Conservation (phyloP, 2,888 invertebrate species). For the Phrixothrix hirtus region DNA sequence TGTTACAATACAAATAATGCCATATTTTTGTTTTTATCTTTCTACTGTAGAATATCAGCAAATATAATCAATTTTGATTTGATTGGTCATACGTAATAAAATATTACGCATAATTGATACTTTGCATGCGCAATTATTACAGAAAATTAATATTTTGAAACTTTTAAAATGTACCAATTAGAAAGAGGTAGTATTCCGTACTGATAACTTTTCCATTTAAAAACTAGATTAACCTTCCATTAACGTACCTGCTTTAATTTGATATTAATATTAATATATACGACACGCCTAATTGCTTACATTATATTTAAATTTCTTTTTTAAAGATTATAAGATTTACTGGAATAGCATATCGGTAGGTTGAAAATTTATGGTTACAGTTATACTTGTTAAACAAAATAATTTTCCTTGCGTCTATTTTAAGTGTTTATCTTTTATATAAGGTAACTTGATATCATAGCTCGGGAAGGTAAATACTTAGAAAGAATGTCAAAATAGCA, state of each 20-base stretch:
- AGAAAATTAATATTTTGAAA: too few species aligned
- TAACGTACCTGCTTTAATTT: slow-evolving; percentile 8
- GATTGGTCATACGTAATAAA: not conserved
- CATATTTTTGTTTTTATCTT: slow-evolving; percentile 43
- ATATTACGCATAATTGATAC: too few species aligned
- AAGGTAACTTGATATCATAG: too few species aligned
- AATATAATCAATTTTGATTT: not conserved
- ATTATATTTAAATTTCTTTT: slow-evolving; percentile 7
- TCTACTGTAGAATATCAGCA: not conserved
- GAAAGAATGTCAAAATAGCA: slow-evolving; percentile 19
- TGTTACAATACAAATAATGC: slow-evolving; percentile 53
- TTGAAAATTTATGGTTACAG: slow-evolving; percentile 1
- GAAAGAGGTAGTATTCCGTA: too few species aligned
- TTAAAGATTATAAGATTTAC: not conserved
- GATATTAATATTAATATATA: slow-evolving; percentile 8
- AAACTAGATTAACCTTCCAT: too few species aligned
- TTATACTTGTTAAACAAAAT: slow-evolving; percentile 5
- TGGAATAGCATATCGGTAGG: slow-evolving; percentile 1
- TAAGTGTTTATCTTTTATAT: too few species aligned
- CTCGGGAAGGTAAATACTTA: too few species aligned
- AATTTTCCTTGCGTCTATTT: not conserved
- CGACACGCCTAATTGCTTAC: slow-evolving; percentile 11
- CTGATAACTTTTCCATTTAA: too few species aligned
- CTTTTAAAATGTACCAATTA: too few species aligned
- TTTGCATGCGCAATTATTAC: too few species aligned